Evolutionary conservation across 2,888 invertebrate genomes (phyloP).

Genomic region (Drosophila macrothrix): DNA sequence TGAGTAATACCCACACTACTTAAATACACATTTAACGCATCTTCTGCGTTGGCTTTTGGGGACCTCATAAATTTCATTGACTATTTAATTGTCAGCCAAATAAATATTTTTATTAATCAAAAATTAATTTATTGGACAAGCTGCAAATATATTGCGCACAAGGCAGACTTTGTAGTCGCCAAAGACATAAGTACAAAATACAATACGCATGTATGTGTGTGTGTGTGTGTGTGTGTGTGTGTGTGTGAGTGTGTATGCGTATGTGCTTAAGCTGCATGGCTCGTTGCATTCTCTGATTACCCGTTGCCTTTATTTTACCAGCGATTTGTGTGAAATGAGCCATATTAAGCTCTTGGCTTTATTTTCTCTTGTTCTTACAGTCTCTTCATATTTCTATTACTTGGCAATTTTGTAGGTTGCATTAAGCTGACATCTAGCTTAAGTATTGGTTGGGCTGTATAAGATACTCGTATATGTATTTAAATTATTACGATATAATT

Average conservation of each 20-base stretch:
- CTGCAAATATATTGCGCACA: constrained; percentile 6
- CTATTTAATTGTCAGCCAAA: constrained; percentile 44
- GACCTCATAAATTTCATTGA: constrained; percentile 47
- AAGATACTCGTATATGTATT: not conserved
- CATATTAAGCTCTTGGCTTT: constrained; percentile 50
- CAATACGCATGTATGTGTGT: constrained; percentile 22
- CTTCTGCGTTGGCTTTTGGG: constrained; percentile 14
- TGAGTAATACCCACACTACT: constrained; percentile 32
- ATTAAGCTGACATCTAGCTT: not conserved
- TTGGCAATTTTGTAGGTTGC: not conserved
- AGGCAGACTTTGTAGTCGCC: not conserved
- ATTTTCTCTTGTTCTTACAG: not conserved
- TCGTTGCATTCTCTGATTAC: constrained; percentile 34
- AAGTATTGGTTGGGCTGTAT: not conserved
- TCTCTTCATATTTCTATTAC: not conserved
- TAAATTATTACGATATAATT: not conserved
- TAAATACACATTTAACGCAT: constrained; percentile 50
- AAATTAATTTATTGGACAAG: constrained; percentile 36
- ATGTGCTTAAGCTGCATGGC: constrained; percentile 42
- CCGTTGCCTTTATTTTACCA: constrained; percentile 15
- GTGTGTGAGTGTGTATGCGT: constrained; percentile 10
- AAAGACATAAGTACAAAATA: constrained; percentile 24
- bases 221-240: constrained; percentile 7
- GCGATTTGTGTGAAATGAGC: constrained; percentile 63
- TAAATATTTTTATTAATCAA: constrained; percentile 67